Base-by-base conservation (phyloP, 2,797 vertebrate species). In the Microctenopoma lineatum region DNA sequence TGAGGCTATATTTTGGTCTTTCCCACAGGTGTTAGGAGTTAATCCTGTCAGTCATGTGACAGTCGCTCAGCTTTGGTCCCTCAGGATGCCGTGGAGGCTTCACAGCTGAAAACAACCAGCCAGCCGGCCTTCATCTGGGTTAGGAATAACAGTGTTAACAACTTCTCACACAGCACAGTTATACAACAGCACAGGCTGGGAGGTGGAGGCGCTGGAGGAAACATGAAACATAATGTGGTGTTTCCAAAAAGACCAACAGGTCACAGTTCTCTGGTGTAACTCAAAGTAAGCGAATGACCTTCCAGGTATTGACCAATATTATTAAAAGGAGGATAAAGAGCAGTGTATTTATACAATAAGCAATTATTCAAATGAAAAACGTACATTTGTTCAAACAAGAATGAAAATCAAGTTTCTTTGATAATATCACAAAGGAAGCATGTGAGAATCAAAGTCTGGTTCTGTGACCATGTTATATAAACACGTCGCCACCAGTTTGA, bases 141-240 rank as follows among this genome's bases (percentile, higher is more conserved):
- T 88, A 83, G 84, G 87, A 93, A 92, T 90, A 92, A 87, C 83
- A 45, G 88, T 83, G 89, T 90, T 90, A 90, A 92, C 89, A 89
- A 87, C 87, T 85, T 90, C 84, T 84, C 86, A 73, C 83, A 76
- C 62, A 55, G 68, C 38, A 5, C 59, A 59, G 79, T 69, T 55
- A 25, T 16, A 77, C 74, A 67, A 73, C 78, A 77, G 75, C 79
- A 38, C 51, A 4, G 56, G 36, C 69, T 16, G 75, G 70, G 52
- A 66, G 59, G 69, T 0, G 41, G 45, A 15, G 54, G 53, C 52
- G 72, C 48, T 38, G 59, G 29, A 74, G 58, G 34, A 59, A 69
- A 58, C 59, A 14, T 41, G 29, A 81, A 68, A 70, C 54, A 7
- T 15, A 8, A 45, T 3, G 39, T 29, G n/a, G 60, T 39, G 38